A percentile compares a stretch with the other conserved stretches of the same genome.
These are phyloP conservation scores for Dendrolimus kikuchii DNA, from an alignment of 1,140 invertebrate genomes.

Conservation along the genomic window DNA sequence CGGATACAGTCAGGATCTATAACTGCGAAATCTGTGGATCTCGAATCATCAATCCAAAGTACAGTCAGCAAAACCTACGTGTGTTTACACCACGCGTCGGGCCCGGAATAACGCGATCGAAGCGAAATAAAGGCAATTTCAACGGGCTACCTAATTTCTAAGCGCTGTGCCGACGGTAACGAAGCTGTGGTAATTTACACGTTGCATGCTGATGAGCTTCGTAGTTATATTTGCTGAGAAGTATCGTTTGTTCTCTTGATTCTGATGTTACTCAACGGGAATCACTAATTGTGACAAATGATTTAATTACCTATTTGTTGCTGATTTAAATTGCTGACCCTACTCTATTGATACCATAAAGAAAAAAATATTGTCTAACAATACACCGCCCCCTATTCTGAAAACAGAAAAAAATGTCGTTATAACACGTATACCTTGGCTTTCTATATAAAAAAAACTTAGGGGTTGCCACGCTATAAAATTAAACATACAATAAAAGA, in stretches of 20 bases:
- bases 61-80: conserved; percentile 6
- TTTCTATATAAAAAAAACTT: conserved; percentile 30
- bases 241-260: too few species aligned
- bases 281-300: too few species aligned
- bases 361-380: conserved; percentile 65
- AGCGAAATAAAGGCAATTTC: background rate
- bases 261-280: too few species aligned
- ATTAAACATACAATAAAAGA: conserved; percentile 63
- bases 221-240: too few species aligned
- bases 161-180: too few species aligned
- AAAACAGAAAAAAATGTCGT: conserved; percentile 24
- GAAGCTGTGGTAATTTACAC: too few species aligned
- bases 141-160: background rate
- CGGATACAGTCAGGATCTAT: conserved; percentile 59
- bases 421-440: conserved; percentile 29
- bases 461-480: conserved; percentile 60
- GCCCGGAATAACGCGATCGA: too few species aligned
- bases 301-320: too few species aligned
- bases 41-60: background rate
- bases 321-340: background rate
- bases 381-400: conserved; percentile 65
- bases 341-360: conserved; percentile 27
- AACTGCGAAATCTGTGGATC: conserved; percentile 31
- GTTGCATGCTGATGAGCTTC: too few species aligned
- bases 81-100: too few species aligned